Percentiles rank a stretch among this genome's conserved stretches.
phyloP scores from a whole-genome alignment of 2,797 vertebrate species.

The Danionella dracula region DNA sequence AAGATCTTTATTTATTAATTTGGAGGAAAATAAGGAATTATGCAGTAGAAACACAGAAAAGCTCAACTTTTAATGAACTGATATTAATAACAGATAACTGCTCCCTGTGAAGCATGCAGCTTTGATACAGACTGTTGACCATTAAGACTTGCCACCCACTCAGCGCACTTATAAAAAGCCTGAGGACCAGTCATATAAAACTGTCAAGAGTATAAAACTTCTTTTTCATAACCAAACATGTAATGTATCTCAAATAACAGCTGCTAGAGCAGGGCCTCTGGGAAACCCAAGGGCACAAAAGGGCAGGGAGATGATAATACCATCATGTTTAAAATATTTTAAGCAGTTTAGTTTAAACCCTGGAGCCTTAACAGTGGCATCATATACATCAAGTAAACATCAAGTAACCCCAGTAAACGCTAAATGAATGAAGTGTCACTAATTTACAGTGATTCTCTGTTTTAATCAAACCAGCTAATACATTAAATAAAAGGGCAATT shows the following conservation, averaged over 20 bases:
- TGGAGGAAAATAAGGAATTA: not conserved
- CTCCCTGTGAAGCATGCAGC: not conserved
- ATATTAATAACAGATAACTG: constrained; percentile 39
- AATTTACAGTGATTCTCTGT: no score
- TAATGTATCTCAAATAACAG: constrained; percentile 28
- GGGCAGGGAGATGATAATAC: not conserved
- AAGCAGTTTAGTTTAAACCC: not conserved
- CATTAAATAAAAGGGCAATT: no score
- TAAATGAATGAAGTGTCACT: no score
- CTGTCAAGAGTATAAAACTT: constrained; percentile 19
- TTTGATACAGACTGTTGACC: constrained; percentile 20
- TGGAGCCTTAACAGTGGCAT: no score
- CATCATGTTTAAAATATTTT: not conserved
- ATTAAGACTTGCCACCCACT: constrained; percentile 13
- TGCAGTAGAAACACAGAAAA: constrained; percentile 4
- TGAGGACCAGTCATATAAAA: constrained; percentile 34
- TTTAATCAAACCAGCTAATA: no score
- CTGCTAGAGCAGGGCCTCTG: constrained; percentile 18
- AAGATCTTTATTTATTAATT: constrained; percentile 19
- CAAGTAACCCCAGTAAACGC: no score
- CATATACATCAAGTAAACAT: not conserved
- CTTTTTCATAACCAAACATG: constrained; percentile 26
- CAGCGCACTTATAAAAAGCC: constrained; percentile 29
- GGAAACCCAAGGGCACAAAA: constrained; percentile 24
- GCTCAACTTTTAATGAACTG: constrained; percentile 32